A percentile compares a stretch with the other conserved stretches of the same genome.
These are phyloP conservation scores for Hippopotamyrus pictus DNA, from an alignment of 2,797 vertebrate species.

Conservation along the genomic window DNA sequence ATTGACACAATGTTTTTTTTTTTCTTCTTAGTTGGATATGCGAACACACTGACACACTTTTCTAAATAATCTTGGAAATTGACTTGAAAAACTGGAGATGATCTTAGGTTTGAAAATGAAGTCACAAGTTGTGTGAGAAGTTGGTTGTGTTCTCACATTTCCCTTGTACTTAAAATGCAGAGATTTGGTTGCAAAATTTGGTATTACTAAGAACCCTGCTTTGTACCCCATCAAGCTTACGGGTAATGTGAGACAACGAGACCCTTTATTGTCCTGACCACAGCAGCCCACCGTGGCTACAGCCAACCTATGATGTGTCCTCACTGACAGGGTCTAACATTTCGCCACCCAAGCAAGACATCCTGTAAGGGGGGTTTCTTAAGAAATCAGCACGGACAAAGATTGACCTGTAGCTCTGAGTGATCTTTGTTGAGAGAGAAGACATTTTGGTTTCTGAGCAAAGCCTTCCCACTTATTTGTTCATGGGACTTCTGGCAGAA, in stretches of 20 bases:
- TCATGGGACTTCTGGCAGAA: too few species aligned
- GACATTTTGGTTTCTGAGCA: not conserved
- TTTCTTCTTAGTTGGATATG: not conserved
- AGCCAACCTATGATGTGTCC: not conserved
- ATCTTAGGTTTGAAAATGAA: not conserved
- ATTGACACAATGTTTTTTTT: not conserved
- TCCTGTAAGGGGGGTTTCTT: not conserved
- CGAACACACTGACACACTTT: not conserved
- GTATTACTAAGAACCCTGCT: not conserved
- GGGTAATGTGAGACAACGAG: not conserved
- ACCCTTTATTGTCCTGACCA: not conserved
- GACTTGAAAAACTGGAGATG: not conserved
- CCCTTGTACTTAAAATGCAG: not conserved
- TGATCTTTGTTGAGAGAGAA: not conserved
- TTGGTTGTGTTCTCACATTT: not conserved
- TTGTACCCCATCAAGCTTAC: not conserved
- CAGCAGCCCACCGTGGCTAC: not conserved
- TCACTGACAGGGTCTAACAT: not conserved
- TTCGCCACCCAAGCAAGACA: not conserved
- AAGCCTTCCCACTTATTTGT: not conserved
- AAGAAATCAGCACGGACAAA: not conserved
- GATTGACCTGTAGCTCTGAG: not conserved
- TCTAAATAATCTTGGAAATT: not conserved
- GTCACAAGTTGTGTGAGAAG: not conserved
- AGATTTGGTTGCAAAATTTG: not conserved